Evolutionary conservation across 1,140 invertebrate genomes (phyloP), one percentile per base, ranked within the genome.

Genomic region (Drosophila lini): DNA sequence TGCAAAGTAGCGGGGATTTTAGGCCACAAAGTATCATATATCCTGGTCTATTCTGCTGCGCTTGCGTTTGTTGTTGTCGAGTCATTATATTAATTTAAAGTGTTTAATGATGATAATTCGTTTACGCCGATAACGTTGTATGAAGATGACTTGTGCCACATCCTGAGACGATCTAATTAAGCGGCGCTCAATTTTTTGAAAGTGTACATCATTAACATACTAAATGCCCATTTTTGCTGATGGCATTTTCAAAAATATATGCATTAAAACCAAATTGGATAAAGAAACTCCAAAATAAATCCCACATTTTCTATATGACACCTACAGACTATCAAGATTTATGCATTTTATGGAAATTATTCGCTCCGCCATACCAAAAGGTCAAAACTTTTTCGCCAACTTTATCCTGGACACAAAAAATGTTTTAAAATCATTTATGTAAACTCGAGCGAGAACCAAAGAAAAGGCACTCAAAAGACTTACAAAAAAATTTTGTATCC

Each of bases 61-160:
- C n/a, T 58, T 63, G 58, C 40, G 53, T 47, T 56, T 74, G 80
- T 62, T 89, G 65, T 57, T 78, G 84, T 89, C 42, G 84, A 89
- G 84, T 89, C 80, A 89, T 88, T 89, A 83, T 80, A 71, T 78
- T 81, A 80, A 84, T 89, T 88, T 69, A 74, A 84, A 88, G 80
- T 78, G 77, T 70, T 80, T 89, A 83, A 88, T 83, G 71, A 79
- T 82, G 80, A 83, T 88, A 88, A 85, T 82, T 65, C 65, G 61
- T 62, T 86, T 86, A 85, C 75, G 56, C 56, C 53, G 53, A 62
- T 52, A 61, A 60, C 48, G 47, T 42, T 59, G 52, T 45, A 45
- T 52, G 45, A n/a, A 25, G 44, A 55, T 70, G 45, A 63, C 45
- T 69, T 56, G 48, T 69, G 34, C 25, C 48, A 31, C 25, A 56